phyloP scores from a whole-genome alignment of 1,140 invertebrate species.

The Meloidogyne chitwoodi region DNA sequence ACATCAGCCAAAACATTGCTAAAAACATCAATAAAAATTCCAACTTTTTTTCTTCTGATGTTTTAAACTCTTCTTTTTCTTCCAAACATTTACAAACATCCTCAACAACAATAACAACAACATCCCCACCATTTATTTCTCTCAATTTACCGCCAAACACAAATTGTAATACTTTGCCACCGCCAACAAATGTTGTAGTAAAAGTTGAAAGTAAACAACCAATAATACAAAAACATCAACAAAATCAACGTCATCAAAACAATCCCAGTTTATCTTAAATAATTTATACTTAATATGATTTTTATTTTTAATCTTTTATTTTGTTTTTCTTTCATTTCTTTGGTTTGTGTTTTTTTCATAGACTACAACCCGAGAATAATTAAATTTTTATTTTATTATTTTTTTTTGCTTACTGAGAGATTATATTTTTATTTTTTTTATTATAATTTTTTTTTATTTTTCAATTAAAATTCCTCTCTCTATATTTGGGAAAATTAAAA shows the following conservation, averaged over 20 bases:
- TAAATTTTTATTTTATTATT: no score
- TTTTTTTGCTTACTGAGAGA: no score
- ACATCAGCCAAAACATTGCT: neutral
- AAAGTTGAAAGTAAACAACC: conserved; percentile 15
- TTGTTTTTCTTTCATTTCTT: no score
- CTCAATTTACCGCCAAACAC: conserved; percentile 16
- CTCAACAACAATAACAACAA: neutral
- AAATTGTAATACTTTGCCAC: neutral
- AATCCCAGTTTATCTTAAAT: neutral
- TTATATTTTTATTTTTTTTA: no score
- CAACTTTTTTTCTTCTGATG: neutral
- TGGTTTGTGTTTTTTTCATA: no score
- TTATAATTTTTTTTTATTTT: no score
- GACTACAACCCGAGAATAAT: no score
- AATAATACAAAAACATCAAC: neutral
- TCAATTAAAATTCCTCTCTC: no score
- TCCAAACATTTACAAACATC: neutral
- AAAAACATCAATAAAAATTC: neutral
- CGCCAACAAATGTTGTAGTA: conserved; percentile 15
- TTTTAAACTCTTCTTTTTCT: neutral
- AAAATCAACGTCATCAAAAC: neutral
- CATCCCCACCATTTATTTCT: conserved; percentile 18
- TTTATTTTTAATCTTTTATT: no score
- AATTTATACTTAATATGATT: no score
- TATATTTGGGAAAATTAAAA: no score